Evolutionary conservation across 1,140 invertebrate species (phyloP), one percentile per base, ranked within the genome.

Genomic region (Centruroides vittatus): DNA sequence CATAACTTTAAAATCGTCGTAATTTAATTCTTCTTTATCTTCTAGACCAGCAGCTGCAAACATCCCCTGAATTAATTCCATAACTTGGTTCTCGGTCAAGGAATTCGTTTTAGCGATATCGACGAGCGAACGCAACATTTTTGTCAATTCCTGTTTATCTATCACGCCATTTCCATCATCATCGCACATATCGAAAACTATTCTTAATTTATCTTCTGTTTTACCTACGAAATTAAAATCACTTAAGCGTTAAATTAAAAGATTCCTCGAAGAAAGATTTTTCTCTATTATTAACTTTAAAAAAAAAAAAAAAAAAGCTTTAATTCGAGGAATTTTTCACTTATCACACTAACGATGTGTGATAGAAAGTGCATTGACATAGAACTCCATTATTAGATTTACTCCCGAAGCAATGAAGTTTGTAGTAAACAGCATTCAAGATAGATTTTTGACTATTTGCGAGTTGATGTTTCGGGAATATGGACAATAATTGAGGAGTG

Each of bases 151-250:
- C 4, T 82, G 84, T 71, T 95, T 94, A 69, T 97, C 91, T 60
- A 98, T 95, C 0, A 93, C 86, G 0, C 93, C 94, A 68, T 94
- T 95, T 5, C 89, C 81, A 71, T 98, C 92, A 66, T 93, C 89
- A 72, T 98, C 95, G 71, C 95, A 98, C 95, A 99, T 98, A 70
- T 97, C 90, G 70, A 98, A 98, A 60, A 99, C 90, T 36, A 98
- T 93, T 12, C 93, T 80, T 12, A 98, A 74, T 72, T 98, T 98
- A 69, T 98, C 93, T 68, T 98, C 92, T 4, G 92, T 93, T 68
- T 90, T 89, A 72, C 76, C 62, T 64, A 36, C 5, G 3, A 23
- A 52, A 13, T 8, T 47, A 41, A 41, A 4, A 35, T 10, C 3
- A 35, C 5, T 4, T 7, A 35, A 5, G 53, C 13, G 13, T 23